Percentiles rank a stretch among this genome's conserved stretches.
Evolutionary conservation across 2,888 invertebrate species (phyloP).

Genomic region (Arenicola marina): DNA sequence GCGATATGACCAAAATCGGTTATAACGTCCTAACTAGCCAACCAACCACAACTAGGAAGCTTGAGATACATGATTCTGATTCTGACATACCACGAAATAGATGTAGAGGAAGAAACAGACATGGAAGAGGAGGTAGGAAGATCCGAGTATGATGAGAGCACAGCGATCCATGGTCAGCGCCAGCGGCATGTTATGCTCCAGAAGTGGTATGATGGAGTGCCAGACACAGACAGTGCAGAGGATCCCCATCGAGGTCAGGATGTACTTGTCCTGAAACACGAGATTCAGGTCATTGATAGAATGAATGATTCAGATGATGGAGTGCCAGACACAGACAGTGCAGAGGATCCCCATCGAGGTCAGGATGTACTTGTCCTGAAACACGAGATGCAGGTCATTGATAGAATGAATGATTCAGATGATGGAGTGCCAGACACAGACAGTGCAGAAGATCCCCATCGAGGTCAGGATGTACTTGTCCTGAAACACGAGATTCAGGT

Average conservation of each 20-base stretch:
- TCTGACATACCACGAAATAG: constrained; percentile 45
- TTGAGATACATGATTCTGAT: not conserved
- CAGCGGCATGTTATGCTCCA: constrained; percentile 21
- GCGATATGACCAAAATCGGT: no score
- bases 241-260: constrained; percentile 39
- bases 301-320: no score
- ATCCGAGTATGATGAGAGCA: constrained; percentile 21
- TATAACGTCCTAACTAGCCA: no score
- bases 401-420: no score
- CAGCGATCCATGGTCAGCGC: constrained; percentile 23
- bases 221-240: constrained; percentile 39
- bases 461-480: constrained; percentile 41
- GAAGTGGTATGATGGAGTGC: constrained; percentile 36
- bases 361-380: constrained; percentile 41
- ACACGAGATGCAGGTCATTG: no score
- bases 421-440: constrained; percentile 40
- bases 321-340: constrained; percentile 39
- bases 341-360: constrained; percentile 40
- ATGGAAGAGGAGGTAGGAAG: constrained; percentile 50
- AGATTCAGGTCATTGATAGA: no score
- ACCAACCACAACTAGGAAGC: not conserved
- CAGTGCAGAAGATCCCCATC: constrained; percentile 38
- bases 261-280: constrained; percentile 42
- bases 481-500: no score
- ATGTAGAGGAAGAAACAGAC: constrained; percentile 50